These are phyloP conservation scores for Himantopus leucocephalus DNA, from an alignment of 2,113 vertebrate genomes.

Conservation along the genomic window DNA sequence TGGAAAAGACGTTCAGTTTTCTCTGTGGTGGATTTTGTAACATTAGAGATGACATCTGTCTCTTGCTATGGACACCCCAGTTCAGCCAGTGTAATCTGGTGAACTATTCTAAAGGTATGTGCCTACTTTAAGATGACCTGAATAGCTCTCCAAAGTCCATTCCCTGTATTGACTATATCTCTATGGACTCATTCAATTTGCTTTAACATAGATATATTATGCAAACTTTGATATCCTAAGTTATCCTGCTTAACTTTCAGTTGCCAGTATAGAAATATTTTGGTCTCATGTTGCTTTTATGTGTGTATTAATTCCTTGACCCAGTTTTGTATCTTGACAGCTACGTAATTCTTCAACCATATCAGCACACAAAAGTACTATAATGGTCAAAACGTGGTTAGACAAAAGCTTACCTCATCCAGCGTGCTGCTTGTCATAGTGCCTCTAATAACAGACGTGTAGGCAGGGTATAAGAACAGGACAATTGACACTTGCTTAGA, in stretches of 20 bases:
- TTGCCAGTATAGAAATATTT: neutral
- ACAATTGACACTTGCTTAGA: neutral
- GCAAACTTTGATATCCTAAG: neutral
- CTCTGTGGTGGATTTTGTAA: neutral
- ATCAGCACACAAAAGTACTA: neutral
- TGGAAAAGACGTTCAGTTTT: neutral
- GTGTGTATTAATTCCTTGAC: neutral
- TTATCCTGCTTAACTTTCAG: neutral
- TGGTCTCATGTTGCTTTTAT: neutral
- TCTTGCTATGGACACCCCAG: neutral
- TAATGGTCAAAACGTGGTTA: neutral
- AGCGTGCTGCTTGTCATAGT: neutral
- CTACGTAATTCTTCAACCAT: neutral
- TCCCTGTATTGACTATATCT: neutral
- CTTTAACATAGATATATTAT: neutral
- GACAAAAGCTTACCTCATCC: neutral
- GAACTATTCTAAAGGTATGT: neutral
- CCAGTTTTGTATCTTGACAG: neutral
- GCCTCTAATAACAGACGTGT: neutral
- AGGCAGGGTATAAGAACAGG: neutral
- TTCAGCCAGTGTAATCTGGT: neutral
- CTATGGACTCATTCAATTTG: neutral
- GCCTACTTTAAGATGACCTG: neutral
- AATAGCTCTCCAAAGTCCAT: neutral
- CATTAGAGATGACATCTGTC: neutral